A percentile compares a stretch with the other conserved stretches of the same genome.
Evolutionary conservation across 2,888 invertebrate genomes (phyloP).

Genomic region (Celastrina argiolus): DNA sequence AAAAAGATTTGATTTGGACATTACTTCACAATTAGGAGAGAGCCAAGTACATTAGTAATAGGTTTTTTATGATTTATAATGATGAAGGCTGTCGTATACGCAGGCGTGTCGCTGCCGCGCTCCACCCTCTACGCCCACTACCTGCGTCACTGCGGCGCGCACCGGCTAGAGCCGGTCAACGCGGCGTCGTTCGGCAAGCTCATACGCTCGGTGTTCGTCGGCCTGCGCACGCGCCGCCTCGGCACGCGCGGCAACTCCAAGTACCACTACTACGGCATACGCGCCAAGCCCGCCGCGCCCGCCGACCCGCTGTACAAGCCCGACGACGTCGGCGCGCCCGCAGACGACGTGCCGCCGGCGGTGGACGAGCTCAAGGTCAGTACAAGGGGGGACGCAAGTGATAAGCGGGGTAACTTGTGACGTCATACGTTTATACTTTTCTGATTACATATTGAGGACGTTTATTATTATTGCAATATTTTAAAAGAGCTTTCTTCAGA

Average conservation of each 20-base stretch:
- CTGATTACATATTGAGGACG: no score
- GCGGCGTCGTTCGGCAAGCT: conserved; percentile 99
- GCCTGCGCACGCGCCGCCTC: conserved; percentile 94
- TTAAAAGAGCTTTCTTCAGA: no score
- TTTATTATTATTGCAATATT: no score
- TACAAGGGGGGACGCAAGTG: background rate
- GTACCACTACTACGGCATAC: conserved; percentile 99
- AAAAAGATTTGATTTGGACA: no score
- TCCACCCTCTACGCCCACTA: conserved; percentile 98
- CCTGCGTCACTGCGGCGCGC: conserved; percentile 93
- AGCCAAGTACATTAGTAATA: no score
- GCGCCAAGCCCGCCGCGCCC: conserved; percentile 83
- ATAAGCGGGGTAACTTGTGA: no score
- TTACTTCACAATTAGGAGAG: no score
- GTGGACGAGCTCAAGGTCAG: background rate
- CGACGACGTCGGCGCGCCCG: conserved; percentile 24
- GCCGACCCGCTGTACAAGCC: conserved; percentile 32
- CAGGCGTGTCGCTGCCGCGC: conserved; percentile 90
- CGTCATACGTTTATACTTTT: no score
- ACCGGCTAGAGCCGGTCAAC: conserved; percentile 98
- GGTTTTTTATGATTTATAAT: no score
- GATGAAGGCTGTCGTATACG: background rate
- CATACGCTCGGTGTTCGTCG: conserved; percentile 98
- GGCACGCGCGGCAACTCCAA: conserved; percentile 99
- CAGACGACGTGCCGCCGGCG: background rate